Evolutionary conservation across 2,797 vertebrate genomes (phyloP).

Genomic region (Dallia pectoralis): DNA sequence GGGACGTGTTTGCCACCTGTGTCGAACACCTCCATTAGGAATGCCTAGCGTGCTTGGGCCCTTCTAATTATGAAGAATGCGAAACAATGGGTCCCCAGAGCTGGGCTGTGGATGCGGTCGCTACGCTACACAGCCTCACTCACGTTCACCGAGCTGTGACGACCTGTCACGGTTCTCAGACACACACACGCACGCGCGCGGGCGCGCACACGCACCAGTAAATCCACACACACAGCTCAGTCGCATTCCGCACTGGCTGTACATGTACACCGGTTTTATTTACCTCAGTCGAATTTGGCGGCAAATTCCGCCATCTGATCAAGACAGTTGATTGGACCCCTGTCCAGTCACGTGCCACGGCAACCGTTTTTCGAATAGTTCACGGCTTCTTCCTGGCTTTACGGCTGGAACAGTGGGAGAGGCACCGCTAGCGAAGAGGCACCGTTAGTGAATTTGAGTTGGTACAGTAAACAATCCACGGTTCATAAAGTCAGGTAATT

Average conservation of each 20-base stretch:
- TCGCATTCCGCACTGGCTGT: conserved; percentile 18
- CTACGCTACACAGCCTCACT: conserved; percentile 21
- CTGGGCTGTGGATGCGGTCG: conserved; percentile 41
- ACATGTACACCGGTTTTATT: background rate
- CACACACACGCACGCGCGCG: background rate
- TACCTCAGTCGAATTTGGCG: background rate
- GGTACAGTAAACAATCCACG: background rate
- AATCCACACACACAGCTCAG: conserved; percentile 5
- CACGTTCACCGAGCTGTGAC: conserved; percentile 40
- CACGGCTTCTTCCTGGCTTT: background rate
- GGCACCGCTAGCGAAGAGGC: too few species aligned
- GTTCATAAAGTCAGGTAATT: conserved; percentile 29
- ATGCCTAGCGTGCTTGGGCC: conserved; percentile 52
- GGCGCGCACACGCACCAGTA: background rate
- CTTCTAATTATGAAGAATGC: conserved; percentile 74
- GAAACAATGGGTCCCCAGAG: conserved; percentile 69
- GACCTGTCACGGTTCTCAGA: conserved; percentile 30
- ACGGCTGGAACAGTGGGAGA: background rate
- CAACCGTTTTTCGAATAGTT: background rate
- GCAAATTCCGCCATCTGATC: conserved; percentile 12
- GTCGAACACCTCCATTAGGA: conserved; percentile 35
- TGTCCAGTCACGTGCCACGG: background rate
- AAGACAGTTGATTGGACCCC: conserved; percentile 13
- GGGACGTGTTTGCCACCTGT: conserved; percentile 23
- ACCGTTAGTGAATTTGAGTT: background rate